Conservation (phyloP, 2,797 vertebrate genomes). For the Periophthalmus magnuspinnatus region DNA sequence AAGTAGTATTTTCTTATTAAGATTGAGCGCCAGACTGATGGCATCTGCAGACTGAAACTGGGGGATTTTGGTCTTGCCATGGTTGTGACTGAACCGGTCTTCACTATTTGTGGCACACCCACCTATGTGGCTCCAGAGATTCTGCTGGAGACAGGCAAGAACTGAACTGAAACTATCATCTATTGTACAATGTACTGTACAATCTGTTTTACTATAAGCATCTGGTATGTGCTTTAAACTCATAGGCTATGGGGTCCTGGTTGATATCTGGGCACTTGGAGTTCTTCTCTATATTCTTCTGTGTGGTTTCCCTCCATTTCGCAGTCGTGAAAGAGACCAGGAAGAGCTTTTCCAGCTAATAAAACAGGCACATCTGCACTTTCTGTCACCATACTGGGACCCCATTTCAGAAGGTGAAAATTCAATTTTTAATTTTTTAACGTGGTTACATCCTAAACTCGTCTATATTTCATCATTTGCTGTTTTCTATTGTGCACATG, state of each 20-base stretch:
- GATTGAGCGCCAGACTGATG: constrained; percentile 85
- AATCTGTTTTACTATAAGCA: not conserved
- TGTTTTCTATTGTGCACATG: constrained; percentile 10
- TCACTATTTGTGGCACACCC: constrained; percentile 96
- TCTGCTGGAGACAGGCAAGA: constrained; percentile 91
- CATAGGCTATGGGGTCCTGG: constrained; percentile 91
- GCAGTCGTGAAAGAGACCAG: constrained; percentile 90
- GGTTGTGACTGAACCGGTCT: constrained; percentile 91
- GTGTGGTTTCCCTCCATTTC: constrained; percentile 94
- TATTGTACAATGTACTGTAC: not conserved
- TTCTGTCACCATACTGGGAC: constrained; percentile 94
- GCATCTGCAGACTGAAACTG: constrained; percentile 87
- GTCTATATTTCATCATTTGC: no score
- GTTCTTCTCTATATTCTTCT: constrained; percentile 95
- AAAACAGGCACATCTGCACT: constrained; percentile 87
- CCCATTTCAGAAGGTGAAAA: constrained; percentile 88
- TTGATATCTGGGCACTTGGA: constrained; percentile 96
- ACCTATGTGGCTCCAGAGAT: constrained; percentile 98
- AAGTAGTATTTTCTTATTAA: constrained; percentile 47
- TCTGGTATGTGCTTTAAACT: constrained; percentile 18
- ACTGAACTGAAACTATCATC: not conserved
- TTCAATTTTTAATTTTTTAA: constrained; percentile 2
- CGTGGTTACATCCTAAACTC: not conserved
- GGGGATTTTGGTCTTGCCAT: constrained; percentile 97
- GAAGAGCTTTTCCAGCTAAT: constrained; percentile 93